Evolutionary conservation across 2,888 invertebrate genomes (phyloP).

Genomic region (Melinaea marsaeus): DNA sequence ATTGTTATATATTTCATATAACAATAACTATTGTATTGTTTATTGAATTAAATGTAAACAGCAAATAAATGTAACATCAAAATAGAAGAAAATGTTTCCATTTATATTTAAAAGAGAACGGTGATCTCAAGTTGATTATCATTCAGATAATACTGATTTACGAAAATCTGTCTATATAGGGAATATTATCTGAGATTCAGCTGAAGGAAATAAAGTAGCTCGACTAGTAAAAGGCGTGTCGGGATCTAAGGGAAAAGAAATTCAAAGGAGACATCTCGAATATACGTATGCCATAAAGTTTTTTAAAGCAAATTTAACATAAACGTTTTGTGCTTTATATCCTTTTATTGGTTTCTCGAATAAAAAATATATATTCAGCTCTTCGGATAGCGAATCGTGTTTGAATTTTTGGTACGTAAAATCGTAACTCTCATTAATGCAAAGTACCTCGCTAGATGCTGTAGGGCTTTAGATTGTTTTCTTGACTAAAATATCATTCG

Average conservation of each 20-base stretch:
- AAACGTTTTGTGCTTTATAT: conserved; percentile 11
- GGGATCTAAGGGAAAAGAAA: conserved; percentile 40
- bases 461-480: too few relatives aligned
- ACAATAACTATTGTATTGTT: too few relatives aligned
- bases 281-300: conserved; percentile 26
- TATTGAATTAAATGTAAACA: too few relatives aligned
- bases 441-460: too few relatives aligned
- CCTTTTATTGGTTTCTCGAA: conserved; percentile 3
- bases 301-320: conserved; percentile 26
- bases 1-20: too few relatives aligned
- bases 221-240: conserved; percentile 56
- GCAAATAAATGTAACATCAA: not conserved
- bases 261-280: conserved; percentile 43
- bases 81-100: conserved; percentile 12
- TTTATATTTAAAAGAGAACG: conserved; percentile 21
- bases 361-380: not conserved
- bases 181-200: conserved; percentile 45
- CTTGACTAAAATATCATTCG: too few relatives aligned
- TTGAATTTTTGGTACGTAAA: not conserved
- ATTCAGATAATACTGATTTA: conserved; percentile 21
- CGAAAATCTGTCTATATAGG: conserved; percentile 31
- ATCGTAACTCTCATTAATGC: too few relatives aligned
- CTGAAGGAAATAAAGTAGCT: conserved; percentile 47
- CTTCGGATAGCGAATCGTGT: not conserved
- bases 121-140: conserved; percentile 20